Evolutionary conservation across 2,888 invertebrate genomes (phyloP), one percentile per base, ranked within the genome.

Genomic region (Alitta virens): DNA sequence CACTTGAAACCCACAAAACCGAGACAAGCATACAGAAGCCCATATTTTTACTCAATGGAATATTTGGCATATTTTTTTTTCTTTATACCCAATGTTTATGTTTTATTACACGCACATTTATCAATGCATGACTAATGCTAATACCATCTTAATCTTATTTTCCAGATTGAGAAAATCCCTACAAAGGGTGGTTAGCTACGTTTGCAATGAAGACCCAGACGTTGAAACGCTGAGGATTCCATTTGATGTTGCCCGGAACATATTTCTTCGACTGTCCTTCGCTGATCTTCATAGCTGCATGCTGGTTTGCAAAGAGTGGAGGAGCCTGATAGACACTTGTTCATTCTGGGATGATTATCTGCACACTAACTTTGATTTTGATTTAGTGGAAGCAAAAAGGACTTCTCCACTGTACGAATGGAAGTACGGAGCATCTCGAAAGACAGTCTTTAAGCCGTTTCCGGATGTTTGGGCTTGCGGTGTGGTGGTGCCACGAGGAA

Each of bases 291-390:
- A 24, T 9, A 3, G n/a, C 2, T 61, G 64, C 52, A 64, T 64
- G 64, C 46, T 61, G 38, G 61, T 61, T 16, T 64, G 64, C 57
- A 64, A 64, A 27, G 64, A 64, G 25, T 64, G 60, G 64, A 59
- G 64, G 5, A 64, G 64, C 49, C 56, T 60, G 52, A 61, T 64
- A 12, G 64, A 64, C 42, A 64, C 64, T 2, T 64, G 64, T 40
- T 42, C 42, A 25, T 64, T 64, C 57, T 61, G 60, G 61, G 21
- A 40, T 2, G 24, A 25, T 24, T 64, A 56, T 25, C 21, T 61
- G 9, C 52, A 49, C 21, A 25, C 25, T 14, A 24, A 56, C 38
- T 64, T 40, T 40, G 57, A 57, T 52, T 24, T 54, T 16, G 27
- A 43, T 24, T n/a, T 53, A 14, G 52, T 26, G 23, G 54, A 60